phyloP scores from a whole-genome alignment of 2,888 invertebrate species.

The Malacosoma neustria region DNA sequence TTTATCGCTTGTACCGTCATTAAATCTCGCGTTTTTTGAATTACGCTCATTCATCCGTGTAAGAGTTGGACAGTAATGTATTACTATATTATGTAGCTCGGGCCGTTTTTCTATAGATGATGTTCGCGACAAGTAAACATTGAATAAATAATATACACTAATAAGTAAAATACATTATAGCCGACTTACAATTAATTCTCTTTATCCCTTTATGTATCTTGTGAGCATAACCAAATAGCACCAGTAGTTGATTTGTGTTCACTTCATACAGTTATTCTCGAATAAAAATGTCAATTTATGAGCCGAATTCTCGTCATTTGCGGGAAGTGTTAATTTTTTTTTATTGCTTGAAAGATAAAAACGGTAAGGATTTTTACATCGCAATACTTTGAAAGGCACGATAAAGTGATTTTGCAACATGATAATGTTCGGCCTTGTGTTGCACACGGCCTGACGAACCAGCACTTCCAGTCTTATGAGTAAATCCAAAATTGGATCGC shows the following conservation, averaged over 20 bases:
- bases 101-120: neutral
- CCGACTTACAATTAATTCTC: neutral
- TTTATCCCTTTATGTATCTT: neutral
- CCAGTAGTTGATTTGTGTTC: neutral
- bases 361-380: no score
- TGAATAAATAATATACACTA: no score
- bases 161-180: neutral
- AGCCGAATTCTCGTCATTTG: neutral
- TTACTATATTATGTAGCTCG: no score
- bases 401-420: no score
- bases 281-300: neutral
- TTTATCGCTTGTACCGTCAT: no score
- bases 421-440: neutral
- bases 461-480: neutral
- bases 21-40: no score
- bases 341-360: neutral
- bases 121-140: neutral
- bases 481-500: neutral
- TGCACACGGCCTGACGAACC: neutral
- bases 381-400: no score
- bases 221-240: neutral
- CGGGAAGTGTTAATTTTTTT: neutral
- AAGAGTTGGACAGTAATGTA: no score
- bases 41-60: no score
- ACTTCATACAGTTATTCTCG: conserved; percentile 1